Evolutionary conservation across 1,140 invertebrate genomes (phyloP).

Genomic region (Neodiprion lecontei): DNA sequence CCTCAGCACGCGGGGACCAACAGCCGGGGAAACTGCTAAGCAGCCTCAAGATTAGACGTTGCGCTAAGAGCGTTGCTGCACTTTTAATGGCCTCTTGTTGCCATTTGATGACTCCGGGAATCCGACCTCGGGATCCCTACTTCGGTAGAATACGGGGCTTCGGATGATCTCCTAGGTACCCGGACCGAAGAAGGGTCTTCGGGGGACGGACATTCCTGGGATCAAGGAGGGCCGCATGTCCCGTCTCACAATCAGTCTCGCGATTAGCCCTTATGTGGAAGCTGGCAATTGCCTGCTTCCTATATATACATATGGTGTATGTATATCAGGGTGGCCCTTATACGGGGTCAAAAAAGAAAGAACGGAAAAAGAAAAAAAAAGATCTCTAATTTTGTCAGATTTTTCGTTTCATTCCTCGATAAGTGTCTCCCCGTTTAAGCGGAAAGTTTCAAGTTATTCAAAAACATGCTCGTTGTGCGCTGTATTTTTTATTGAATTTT

Average conservation of each 20-base stretch:
- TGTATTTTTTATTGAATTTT: no score
- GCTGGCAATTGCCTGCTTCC: neutral
- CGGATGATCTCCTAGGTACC: neutral
- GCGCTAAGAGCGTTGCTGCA: neutral
- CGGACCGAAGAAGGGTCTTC: neutral
- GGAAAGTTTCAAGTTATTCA: no score
- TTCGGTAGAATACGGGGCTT: neutral
- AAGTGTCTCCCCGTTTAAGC: no score
- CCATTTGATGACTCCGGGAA: conserved; percentile 1
- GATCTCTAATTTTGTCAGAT: no score
- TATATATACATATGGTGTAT: neutral
- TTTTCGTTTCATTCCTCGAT: no score
- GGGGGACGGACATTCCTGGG: no score
- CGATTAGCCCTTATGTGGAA: neutral
- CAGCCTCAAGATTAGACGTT: conserved; percentile 2
- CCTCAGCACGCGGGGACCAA: neutral
- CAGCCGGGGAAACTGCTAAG: neutral
- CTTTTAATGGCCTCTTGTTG: neutral
- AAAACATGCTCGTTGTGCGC: no score
- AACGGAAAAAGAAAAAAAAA: no score
- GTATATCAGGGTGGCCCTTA: no score
- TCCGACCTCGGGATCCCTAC: neutral
- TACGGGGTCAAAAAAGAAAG: no score
- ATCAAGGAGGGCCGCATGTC: no score
- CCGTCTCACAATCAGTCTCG: neutral